Base-by-base conservation (phyloP, 2,888 invertebrate species). In the Microplitis manilae region DNA sequence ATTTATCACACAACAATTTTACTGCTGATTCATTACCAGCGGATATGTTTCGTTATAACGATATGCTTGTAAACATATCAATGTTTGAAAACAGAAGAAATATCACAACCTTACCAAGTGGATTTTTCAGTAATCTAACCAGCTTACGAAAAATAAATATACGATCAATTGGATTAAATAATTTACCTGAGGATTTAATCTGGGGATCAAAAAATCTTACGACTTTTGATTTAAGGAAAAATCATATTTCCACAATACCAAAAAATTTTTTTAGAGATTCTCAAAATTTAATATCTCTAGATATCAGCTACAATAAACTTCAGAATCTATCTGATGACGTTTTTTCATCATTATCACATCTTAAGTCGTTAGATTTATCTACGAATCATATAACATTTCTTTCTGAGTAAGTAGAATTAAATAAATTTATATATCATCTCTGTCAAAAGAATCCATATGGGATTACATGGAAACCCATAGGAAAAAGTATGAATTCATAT, bases 1-100 rank as follows among this genome's bases (percentile, higher is more conserved):
- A 94, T 85, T 90, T 96, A 79, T 93, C 92, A 86, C 91, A 91
- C n/a, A 95, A 95, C 85, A 92, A 93, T 82, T 93, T 95, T 81
- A 91, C 91, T 5, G 0, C 5, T 0, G 64, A 75, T 59, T 88
- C 91, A n/a, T 85, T 95, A 75, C 94, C 94, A 2, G 90, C 90
- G 76, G 92, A 92, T 81, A 89, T 94, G 67, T 93, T 95, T 81
- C 87, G 87, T 76, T 90, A 91, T 77, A 94, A 93, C 83, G 88
- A 87, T 20, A 90, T 92, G 81, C 87, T 95, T 68, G 89, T 90
- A 74, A 90, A 88, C 13, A 90, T 94, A 7, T 78, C 77, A 17
- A 40, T 87, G 6, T 77, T 79, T 13, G 75, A 82, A 70, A 92
- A 92, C 79, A 83, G 85, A 62, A 81, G 87, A 38, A 87, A 92